phyloP scores from a whole-genome alignment of 2,797 vertebrate genomes.

The Selene dorsalis region DNA sequence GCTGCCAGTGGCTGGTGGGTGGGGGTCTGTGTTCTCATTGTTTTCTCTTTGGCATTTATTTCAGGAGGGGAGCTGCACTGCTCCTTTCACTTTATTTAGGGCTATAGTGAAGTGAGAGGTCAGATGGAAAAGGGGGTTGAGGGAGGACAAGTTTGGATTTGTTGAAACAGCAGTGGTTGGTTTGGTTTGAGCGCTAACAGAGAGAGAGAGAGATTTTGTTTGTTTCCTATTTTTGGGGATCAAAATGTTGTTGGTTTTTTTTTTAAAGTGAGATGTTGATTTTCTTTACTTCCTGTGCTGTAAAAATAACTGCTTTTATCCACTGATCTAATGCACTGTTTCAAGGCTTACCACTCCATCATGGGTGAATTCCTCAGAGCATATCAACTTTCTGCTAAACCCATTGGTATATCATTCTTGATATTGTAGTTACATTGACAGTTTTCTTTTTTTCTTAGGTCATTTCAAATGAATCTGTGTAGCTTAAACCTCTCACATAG shows the following conservation, averaged over 20 bases:
- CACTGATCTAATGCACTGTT: conserved; percentile 49
- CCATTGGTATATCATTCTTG: conserved; percentile 56
- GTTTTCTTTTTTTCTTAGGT: conserved; percentile 45
- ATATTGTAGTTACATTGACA: conserved; percentile 70
- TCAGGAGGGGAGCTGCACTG: conserved; percentile 66
- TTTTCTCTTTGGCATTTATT: conserved; percentile 80
- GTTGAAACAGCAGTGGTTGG: conserved; percentile 27
- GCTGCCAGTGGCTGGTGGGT: conserved; percentile 52
- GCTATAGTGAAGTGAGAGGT: conserved; percentile 70
- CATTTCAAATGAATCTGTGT: conserved; percentile 56
- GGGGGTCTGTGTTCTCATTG: conserved; percentile 79
- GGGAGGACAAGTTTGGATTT: conserved; percentile 25
- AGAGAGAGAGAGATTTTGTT: conserved; percentile 51
- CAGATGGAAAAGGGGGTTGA: conserved; percentile 16
- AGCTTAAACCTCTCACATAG: conserved; percentile 45
- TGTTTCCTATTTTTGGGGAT: conserved; percentile 58
- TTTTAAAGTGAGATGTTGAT: conserved; percentile 43
- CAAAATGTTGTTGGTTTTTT: conserved; percentile 23
- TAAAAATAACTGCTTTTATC: conserved; percentile 66
- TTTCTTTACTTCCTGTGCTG: conserved; percentile 65
- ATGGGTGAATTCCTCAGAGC: conserved; percentile 50
- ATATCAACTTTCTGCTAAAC: conserved; percentile 56
- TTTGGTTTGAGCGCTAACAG: conserved; percentile 47
- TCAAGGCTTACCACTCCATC: conserved; percentile 36
- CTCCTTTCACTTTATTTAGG: conserved; percentile 81